phyloP scores from a whole-genome alignment of 2,888 invertebrate genomes.

The Eupithecia pulchellata region DNA sequence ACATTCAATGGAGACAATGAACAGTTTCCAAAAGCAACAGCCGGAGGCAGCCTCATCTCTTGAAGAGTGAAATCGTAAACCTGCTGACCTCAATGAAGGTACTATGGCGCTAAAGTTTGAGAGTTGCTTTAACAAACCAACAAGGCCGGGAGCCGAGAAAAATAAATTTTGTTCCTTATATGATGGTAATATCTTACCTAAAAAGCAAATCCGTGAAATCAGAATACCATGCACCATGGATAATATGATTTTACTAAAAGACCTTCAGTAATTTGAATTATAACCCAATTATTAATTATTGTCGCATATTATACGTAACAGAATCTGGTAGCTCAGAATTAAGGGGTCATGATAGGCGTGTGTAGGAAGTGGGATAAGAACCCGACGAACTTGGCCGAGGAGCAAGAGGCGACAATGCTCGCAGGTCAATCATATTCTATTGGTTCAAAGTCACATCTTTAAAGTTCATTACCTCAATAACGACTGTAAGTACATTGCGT shows the following conservation, averaged over 20 bases:
- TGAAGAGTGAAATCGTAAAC: constrained; percentile 75
- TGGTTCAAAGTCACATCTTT: constrained; percentile 81
- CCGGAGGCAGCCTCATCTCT: constrained; percentile 52
- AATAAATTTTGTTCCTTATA: constrained; percentile 14
- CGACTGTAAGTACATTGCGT: constrained; percentile 59
- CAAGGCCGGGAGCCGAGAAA: constrained; percentile 44
- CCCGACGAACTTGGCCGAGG: constrained; percentile 64
- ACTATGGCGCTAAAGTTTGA: constrained; percentile 54
- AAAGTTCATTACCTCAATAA: constrained; percentile 76
- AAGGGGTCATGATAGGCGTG: constrained; percentile 4
- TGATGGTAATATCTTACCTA: background rate
- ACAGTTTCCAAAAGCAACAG: constrained; percentile 69
- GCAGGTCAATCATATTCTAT: constrained; percentile 79
- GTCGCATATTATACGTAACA: background rate
- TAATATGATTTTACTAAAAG: background rate
- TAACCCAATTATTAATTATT: background rate
- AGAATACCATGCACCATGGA: background rate
- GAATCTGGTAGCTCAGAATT: background rate
- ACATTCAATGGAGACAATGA: constrained; percentile 59
- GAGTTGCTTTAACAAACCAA: constrained; percentile 50
- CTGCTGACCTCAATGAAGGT: constrained; percentile 70
- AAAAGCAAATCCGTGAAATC: background rate
- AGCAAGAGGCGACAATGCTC: constrained; percentile 63
- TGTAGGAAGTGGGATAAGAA: constrained; percentile 50
- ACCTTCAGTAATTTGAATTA: background rate